Conservation (phyloP, 2,888 invertebrate species). For the Cephus nigrinus region DNA sequence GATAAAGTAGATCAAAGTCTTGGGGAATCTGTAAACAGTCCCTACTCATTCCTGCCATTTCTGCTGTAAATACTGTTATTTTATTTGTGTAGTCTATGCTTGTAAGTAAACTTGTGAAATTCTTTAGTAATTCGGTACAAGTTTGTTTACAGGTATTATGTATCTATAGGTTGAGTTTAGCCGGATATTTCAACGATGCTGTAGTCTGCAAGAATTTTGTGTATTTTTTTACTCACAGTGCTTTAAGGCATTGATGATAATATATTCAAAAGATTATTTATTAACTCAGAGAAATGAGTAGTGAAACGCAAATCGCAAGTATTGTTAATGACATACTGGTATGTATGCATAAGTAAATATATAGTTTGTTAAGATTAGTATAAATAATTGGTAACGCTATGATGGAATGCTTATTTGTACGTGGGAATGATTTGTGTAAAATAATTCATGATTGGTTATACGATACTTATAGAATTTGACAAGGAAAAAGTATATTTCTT, state of each 20-base stretch:
- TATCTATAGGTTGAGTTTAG: background rate
- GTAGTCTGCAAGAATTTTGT: background rate
- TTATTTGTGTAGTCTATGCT: background rate
- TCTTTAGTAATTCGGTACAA: background rate
- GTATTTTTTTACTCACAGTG: background rate
- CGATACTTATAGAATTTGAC: background rate
- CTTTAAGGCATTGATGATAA: background rate
- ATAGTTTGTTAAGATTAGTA: background rate
- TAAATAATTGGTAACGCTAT: background rate
- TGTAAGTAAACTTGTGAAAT: background rate
- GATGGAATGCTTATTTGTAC: background rate
- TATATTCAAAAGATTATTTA: background rate
- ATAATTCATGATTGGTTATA: background rate
- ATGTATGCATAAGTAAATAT: conserved; percentile 50
- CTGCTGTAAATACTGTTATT: background rate
- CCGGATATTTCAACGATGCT: background rate
- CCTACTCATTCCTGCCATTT: too few relatives aligned
- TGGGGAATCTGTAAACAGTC: too few relatives aligned
- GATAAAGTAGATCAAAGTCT: background rate
- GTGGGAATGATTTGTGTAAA: background rate
- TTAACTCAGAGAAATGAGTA: conserved; percentile 66
- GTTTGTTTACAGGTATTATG: background rate
- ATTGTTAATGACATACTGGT: conserved; percentile 77
- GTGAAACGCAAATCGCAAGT: conserved; percentile 73
- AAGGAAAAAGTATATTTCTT: background rate